These are phyloP conservation scores for Rynchops niger DNA, from an alignment of 2,113 vertebrate species.

Conservation along the genomic window DNA sequence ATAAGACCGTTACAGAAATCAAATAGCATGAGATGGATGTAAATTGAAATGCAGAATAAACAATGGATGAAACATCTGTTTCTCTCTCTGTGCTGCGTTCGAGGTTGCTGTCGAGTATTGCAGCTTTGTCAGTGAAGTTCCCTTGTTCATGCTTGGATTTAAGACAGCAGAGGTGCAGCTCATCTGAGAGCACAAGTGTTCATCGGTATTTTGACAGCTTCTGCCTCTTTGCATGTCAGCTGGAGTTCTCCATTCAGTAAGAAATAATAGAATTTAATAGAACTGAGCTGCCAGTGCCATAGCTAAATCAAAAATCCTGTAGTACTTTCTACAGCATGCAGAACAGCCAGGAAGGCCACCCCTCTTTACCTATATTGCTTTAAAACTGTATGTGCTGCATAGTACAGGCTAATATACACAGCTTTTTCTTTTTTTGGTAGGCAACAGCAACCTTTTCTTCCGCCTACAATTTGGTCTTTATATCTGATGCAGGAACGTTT, in stretches of 20 bases:
- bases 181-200: not conserved
- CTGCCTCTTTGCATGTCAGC: not conserved
- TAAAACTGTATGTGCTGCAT: accelerated
- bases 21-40: not conserved
- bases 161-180: not conserved
- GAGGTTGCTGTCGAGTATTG: not conserved
- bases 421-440: not conserved
- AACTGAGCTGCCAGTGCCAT: not conserved
- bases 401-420: accelerated
- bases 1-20: not conserved
- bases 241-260: not conserved
- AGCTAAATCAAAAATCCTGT: not conserved
- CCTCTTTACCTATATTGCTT: not conserved
- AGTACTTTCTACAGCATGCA: not conserved
- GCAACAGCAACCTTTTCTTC: not conserved
- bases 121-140: not conserved
- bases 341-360: not conserved
- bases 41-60: constrained; percentile 16
- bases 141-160: not conserved
- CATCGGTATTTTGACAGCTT: not conserved
- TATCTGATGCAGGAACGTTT: not conserved
- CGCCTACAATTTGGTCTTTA: not conserved
- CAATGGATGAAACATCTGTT: not conserved
- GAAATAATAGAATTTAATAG: not conserved
- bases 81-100: not conserved